Conservation (phyloP, 2,113 vertebrate genomes). For the human region GRCh38 chr2:98773501-98774000, state of each 20-base stretch:
- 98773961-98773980: neutral
- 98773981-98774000: neutral
- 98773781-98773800: neutral
- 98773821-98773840: neutral
- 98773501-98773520: neutral
- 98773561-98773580: neutral
- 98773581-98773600: neutral
- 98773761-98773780: neutral
- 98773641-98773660: neutral
- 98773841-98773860: fast-evolving
- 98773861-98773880: neutral
- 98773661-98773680: neutral
- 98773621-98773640: neutral
- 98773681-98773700: neutral
- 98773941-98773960: neutral
- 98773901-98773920: neutral
- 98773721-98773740: too few relatives aligned
- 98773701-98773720: too few relatives aligned
- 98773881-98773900: neutral
- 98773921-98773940: neutral
- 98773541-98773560: neutral
- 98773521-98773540: neutral
- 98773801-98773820: neutral
- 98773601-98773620: neutral
- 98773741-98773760: neutral